These are phyloP conservation scores for Lottia scabra DNA, from an alignment of 2,888 invertebrate genomes.

Conservation along the genomic window DNA sequence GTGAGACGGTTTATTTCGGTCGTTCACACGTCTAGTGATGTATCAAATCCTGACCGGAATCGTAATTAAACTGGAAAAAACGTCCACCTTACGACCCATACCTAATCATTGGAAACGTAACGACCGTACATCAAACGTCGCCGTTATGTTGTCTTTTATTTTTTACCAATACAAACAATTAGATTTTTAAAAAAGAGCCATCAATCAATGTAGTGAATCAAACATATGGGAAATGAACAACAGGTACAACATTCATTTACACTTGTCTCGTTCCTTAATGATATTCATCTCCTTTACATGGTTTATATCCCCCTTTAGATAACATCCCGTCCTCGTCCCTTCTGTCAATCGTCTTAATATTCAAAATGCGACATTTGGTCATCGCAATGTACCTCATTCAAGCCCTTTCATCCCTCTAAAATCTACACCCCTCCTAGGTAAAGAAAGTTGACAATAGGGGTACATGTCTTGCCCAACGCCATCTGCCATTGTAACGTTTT, in stretches of 20 bases:
- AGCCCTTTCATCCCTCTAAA: neutral
- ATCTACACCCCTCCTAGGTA: neutral
- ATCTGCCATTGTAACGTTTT: neutral
- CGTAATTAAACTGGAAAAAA: neutral
- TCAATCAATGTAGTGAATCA: neutral
- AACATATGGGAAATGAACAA: neutral
- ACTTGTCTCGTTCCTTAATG: neutral
- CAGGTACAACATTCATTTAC: neutral
- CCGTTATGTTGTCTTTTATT: too few relatives aligned
- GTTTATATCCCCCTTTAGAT: neutral
- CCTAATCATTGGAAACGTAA: too few relatives aligned
- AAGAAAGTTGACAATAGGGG: neutral
- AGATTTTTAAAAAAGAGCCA: neutral
- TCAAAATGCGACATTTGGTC: neutral
- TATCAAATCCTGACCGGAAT: neutral
- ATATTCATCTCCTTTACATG: neutral
- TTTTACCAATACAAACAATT: neutral
- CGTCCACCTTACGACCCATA: neutral
- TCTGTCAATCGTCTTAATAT: neutral
- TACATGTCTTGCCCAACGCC: neutral
- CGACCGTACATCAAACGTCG: too few relatives aligned
- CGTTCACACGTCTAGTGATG: neutral
- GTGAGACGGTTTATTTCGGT: neutral
- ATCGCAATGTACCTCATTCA: neutral
- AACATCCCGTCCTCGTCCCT: neutral